A percentile compares a stretch with the other conserved stretches of the same genome.
These are phyloP conservation scores for Engraulis encrasicolus DNA, from an alignment of 2,113 vertebrate genomes.

Conservation along the genomic window DNA sequence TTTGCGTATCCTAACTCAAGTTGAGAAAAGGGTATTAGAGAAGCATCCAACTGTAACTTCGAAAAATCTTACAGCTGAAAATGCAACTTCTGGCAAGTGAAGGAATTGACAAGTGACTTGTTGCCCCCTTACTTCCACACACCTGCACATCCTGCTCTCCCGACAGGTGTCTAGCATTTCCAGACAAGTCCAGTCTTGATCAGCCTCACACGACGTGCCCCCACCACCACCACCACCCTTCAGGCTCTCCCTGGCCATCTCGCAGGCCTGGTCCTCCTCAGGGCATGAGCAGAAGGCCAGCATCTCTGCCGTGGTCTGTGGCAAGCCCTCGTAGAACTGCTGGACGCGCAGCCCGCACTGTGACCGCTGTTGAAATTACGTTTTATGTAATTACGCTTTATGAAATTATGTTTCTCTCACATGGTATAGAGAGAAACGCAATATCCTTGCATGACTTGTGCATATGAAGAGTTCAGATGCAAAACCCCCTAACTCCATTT, in stretches of 20 bases:
- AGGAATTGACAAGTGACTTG: background rate
- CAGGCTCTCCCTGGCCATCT: constrained; percentile 73
- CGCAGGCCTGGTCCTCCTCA: constrained; percentile 77
- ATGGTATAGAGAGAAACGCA: too few relatives aligned
- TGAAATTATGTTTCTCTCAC: too few relatives aligned
- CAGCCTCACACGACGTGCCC: constrained; percentile 74
- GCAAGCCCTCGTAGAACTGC: constrained; percentile 82
- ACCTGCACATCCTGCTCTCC: constrained; percentile 82
- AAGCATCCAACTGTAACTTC: too few relatives aligned
- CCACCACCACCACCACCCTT: too few relatives aligned
- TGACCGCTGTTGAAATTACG: too few relatives aligned
- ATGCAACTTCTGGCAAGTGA: background rate
- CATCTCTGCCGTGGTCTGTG: constrained; percentile 79
- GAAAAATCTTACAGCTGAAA: background rate
- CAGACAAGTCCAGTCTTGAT: constrained; percentile 74
- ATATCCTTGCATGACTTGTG: too few relatives aligned
- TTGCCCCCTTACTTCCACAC: constrained; percentile 46
- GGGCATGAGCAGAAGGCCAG: constrained; percentile 85
- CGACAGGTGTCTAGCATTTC: constrained; percentile 76
- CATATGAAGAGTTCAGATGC: too few relatives aligned
- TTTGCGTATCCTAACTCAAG: too few relatives aligned
- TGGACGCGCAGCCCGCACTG: constrained; percentile 76
- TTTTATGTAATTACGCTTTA: too few relatives aligned
- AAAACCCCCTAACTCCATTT: too few relatives aligned
- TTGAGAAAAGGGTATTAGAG: too few relatives aligned